phyloP scores from a whole-genome alignment of 1,140 invertebrate species.

The Cyclargus thomasi region DNA sequence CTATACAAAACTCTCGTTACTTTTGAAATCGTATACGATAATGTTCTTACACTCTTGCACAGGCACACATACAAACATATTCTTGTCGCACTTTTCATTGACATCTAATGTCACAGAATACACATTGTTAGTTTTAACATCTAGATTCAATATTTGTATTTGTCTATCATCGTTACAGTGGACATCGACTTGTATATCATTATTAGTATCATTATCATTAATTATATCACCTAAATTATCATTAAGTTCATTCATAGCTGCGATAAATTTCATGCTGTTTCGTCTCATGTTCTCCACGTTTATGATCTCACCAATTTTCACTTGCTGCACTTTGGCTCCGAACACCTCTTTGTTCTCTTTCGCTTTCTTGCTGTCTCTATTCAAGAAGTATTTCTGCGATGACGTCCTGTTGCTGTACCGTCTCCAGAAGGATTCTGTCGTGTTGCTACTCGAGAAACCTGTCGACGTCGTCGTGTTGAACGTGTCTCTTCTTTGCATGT shows the following conservation, averaged over 20 bases:
- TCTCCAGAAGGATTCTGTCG: slow-evolving; percentile 71
- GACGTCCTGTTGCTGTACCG: slow-evolving; percentile 69
- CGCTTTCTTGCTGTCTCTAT: slow-evolving; percentile 57
- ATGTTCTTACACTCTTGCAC: slow-evolving; percentile 59
- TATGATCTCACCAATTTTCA: slow-evolving; percentile 70
- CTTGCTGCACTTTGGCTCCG: slow-evolving; percentile 46
- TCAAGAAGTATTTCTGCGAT: slow-evolving; percentile 60
- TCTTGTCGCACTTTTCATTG: slow-evolving; percentile 50
- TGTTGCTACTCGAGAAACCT: slow-evolving; percentile 70
- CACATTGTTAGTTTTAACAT: slow-evolving; percentile 66
- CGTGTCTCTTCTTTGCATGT: slow-evolving; percentile 70
- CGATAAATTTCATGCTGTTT: slow-evolving; percentile 72
- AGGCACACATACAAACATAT: slow-evolving; percentile 60
- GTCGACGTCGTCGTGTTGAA: slow-evolving; percentile 73
- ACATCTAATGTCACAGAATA: slow-evolving; percentile 68
- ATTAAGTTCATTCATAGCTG: slow-evolving; percentile 58
- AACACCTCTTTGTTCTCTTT: slow-evolving; percentile 49
- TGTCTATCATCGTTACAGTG: slow-evolving; percentile 46
- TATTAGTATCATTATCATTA: slow-evolving; percentile 30
- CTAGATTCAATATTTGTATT: slow-evolving; percentile 70
- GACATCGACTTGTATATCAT: slow-evolving; percentile 46
- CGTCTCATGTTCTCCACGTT: slow-evolving; percentile 67
- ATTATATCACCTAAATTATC: slow-evolving; percentile 42
- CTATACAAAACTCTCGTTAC: slow-evolving; percentile 69
- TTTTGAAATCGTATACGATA: slow-evolving; percentile 71